Percentiles rank a stretch among this genome's conserved stretches.
Evolutionary conservation across 2,888 invertebrate species (phyloP).

Genomic region (Xestoiulus laeticollis): DNA sequence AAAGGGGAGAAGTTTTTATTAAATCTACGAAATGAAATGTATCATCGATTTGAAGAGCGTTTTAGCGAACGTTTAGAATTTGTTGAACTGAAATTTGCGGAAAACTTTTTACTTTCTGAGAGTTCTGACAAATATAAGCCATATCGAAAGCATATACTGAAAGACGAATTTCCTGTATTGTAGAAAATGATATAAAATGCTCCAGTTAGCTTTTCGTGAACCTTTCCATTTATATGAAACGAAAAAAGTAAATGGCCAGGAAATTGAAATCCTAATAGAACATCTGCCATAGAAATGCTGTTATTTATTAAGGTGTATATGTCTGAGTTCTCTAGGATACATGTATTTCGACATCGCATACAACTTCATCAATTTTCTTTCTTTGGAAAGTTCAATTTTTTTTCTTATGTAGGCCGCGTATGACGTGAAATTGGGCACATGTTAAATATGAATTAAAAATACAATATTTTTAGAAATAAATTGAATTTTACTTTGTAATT

Average conservation of each 20-base stretch:
- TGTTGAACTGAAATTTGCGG: background rate
- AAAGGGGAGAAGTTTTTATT: background rate
- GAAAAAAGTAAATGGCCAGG: conserved; percentile 42
- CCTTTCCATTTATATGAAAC: conserved; percentile 16
- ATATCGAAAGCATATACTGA: background rate
- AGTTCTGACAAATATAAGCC: background rate
- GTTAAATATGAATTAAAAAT: too few species aligned
- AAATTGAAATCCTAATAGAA: conserved; percentile 33
- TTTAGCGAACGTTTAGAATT: background rate
- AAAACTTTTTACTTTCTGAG: background rate
- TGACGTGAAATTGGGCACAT: too few species aligned
- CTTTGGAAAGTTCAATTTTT: background rate
- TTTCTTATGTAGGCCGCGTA: background rate
- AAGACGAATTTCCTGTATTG: conserved; percentile 34
- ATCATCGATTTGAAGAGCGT: conserved; percentile 22
- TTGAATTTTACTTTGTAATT: background rate
- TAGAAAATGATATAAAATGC: background rate
- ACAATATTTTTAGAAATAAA: background rate
- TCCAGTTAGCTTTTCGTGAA: background rate
- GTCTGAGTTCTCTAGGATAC: background rate
- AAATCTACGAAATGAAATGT: conserved; percentile 12
- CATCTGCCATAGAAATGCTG: conserved; percentile 14
- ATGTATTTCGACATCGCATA: background rate
- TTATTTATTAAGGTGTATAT: background rate
- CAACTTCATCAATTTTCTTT: background rate